A percentile compares a stretch with the other conserved stretches of the same genome.
These are phyloP conservation scores for Muscidifurax raptorellus DNA, from an alignment of 1,140 invertebrate genomes.

Conservation along the genomic window DNA sequence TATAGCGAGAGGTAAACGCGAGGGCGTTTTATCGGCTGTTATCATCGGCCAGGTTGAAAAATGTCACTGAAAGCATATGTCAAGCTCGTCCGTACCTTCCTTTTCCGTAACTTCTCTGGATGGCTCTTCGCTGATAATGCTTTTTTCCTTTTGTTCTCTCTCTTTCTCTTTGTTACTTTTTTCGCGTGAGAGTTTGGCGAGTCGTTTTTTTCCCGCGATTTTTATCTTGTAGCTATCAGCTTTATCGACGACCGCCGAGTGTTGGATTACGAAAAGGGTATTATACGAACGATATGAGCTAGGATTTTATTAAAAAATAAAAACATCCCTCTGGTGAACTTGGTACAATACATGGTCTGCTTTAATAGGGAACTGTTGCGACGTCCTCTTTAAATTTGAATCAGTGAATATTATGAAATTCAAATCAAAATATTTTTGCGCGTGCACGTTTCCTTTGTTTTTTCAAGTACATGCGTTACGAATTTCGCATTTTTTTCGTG, in stretches of 20 bases:
- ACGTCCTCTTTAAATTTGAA: neutral
- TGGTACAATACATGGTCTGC: neutral
- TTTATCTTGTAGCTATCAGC: neutral
- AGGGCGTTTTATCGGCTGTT: slow-evolving; percentile 19
- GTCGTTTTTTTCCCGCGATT: neutral
- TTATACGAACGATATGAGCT: no score
- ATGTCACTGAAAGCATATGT: slow-evolving; percentile 20
- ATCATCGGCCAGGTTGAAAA: slow-evolving; percentile 40
- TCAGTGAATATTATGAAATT: neutral
- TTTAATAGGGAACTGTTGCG: neutral
- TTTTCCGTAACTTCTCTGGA: neutral
- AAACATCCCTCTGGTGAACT: neutral
- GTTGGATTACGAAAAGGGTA: neutral
- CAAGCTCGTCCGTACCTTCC: neutral
- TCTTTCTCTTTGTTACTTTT: neutral
- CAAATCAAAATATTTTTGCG: neutral
- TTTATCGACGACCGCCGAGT: neutral
- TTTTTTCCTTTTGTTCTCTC: neutral
- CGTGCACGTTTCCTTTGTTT: neutral
- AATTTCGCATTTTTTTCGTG: no score
- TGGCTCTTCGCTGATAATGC: neutral
- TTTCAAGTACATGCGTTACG: no score
- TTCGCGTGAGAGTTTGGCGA: neutral
- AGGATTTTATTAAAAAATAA: neutral
- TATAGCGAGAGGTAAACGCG: neutral